Evolutionary conservation across 2,888 invertebrate species (phyloP).

Genomic region (Watsonalla binaria): DNA sequence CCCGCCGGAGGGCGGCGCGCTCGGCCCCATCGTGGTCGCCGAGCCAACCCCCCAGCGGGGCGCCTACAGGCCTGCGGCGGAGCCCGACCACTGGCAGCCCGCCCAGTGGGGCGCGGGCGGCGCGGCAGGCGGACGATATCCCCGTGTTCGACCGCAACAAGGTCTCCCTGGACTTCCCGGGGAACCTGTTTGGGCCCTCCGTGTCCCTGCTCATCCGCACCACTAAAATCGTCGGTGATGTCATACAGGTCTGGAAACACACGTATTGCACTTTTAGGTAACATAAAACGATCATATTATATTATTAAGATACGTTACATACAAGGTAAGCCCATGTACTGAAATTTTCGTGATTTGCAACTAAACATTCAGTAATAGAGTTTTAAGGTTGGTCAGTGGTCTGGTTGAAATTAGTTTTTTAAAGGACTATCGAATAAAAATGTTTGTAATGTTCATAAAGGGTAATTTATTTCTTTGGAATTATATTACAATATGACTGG

Average conservation of each 20-base stretch:
- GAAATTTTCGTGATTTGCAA: no score
- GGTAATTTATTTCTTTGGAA: no score
- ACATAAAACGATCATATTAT: constrained; percentile 23
- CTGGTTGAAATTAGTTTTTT: no score
- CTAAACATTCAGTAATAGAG: no score
- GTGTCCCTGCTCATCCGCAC: constrained; percentile 82
- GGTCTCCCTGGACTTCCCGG: constrained; percentile 83
- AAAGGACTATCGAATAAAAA: no score
- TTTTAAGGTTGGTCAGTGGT: no score
- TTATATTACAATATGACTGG: no score
- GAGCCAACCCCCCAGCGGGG: constrained; percentile 9
- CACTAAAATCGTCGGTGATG: constrained; percentile 82
- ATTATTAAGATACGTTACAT: neutral
- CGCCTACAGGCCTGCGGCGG: constrained; percentile 9
- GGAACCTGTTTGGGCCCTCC: constrained; percentile 81
- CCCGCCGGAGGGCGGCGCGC: constrained; percentile 34
- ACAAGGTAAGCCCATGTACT: neutral
- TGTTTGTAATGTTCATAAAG: no score
- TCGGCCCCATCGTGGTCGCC: constrained; percentile 18
- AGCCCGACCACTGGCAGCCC: constrained; percentile 18
- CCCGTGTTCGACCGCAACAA: constrained; percentile 81
- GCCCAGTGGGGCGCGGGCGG: constrained; percentile 9
- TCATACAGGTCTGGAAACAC: constrained; percentile 76
- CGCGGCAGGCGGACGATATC: constrained; percentile 70
- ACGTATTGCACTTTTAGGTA: no score